Conservation (phyloP, 2,113 vertebrate species). For the Melospiza melodia region DNA sequence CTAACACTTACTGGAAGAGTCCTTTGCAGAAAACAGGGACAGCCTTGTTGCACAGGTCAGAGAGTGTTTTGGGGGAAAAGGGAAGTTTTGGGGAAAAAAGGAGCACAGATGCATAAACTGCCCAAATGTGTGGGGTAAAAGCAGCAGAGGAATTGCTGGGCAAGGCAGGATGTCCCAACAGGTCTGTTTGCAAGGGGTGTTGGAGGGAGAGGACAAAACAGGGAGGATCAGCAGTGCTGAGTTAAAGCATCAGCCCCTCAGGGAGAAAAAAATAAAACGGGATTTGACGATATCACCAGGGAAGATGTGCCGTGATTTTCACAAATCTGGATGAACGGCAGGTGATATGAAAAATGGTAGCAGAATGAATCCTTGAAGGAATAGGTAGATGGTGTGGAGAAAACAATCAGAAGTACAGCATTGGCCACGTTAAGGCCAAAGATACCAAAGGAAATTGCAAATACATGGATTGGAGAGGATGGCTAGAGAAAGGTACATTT, state of each 20-base stretch:
- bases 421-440: neutral
- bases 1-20: fast-evolving
- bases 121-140: neutral
- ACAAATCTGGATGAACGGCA: neutral
- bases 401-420: neutral
- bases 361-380: neutral
- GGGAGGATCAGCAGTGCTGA: neutral
- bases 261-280: neutral
- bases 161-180: neutral
- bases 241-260: neutral
- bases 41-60: neutral
- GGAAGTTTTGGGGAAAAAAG: neutral
- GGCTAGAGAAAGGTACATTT: neutral
- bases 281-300: neutral
- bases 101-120: neutral
- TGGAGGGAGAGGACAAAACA: neutral
- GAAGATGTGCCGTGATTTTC: neutral
- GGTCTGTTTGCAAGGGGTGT: neutral
- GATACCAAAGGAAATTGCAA: neutral
- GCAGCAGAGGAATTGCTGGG: neutral
- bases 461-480: neutral
- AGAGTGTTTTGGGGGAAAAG: neutral
- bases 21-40: neutral
- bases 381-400: neutral
- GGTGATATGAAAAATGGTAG: neutral